These are phyloP conservation scores for Australoheros scitulus DNA, from an alignment of 2,113 vertebrate species.

Conservation along the genomic window DNA sequence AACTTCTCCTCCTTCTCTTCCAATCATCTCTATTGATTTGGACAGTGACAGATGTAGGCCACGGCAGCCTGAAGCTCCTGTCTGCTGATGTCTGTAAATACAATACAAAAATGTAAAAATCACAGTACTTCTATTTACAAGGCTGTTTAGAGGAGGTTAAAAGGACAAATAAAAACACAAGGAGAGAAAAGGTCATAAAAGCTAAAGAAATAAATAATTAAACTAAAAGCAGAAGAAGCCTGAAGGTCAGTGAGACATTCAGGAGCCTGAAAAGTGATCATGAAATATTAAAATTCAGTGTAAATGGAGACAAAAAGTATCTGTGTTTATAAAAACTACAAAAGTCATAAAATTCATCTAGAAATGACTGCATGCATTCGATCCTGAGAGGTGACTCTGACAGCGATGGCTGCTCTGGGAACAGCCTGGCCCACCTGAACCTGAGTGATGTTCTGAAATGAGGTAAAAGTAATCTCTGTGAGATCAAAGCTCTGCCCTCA, in stretches of 20 bases:
- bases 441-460: no score
- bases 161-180: neutral
- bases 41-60: conserved; percentile 64
- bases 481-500: no score
- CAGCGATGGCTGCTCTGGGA: no score
- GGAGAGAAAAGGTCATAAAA: no score
- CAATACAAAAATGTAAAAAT: neutral
- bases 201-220: neutral
- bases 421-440: no score
- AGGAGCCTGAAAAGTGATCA: neutral
- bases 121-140: neutral
- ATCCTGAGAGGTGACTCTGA: no score
- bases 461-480: no score
- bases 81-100: neutral
- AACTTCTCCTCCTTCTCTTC: neutral
- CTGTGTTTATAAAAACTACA: no score
- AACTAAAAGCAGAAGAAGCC: neutral
- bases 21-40: conserved; percentile 61
- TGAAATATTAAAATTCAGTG: no score
- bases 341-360: no score
- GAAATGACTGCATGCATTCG: no score
- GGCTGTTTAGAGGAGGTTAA: neutral
- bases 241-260: neutral
- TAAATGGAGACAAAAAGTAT: no score
- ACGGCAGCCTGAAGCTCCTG: neutral